Evolutionary conservation across 2,113 vertebrate species (phyloP), one percentile per base, ranked within the genome.

Genomic region (Harpagus bidentatus): DNA sequence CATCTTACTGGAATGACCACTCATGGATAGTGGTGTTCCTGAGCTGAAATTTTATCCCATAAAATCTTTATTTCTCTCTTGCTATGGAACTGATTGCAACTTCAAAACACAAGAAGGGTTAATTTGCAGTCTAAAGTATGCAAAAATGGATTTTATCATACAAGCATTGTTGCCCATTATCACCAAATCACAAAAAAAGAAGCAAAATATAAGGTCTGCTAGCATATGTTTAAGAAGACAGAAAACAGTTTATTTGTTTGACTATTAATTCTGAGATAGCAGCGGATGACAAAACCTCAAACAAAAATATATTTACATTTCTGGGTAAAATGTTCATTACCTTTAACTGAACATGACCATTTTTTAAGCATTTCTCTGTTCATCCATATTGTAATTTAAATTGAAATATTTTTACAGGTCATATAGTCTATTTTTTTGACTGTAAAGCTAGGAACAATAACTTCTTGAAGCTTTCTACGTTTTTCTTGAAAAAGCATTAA

Each of bases 331-430:
- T 62, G 58, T 93, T 92, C 18, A 45, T 31, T 90, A 66, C 36
- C 16, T 81, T 81, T 82, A 93, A 78, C 47, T 69, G 88, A 91
- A 53, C 34, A 85, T n/a, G 36, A 72, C 47, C 8, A 82, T 80
- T 85, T 96, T 82, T 94, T 77, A 96, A 82, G 18, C 40, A 86
- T 91, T 83, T 92, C 38, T 77, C 52, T 88, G 42, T 91, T 95
- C 91, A 84, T 65, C 62, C 67, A 92, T 77, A 82, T 32, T 52
- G 23, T 67, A 95, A 94, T 81, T 95, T 74, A 97, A 89, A 62
- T 76, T 28, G 48, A 89, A 89, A 93, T 90, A 91, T 70, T 97
- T 95, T 96, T 91, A 69, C 42, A 89, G 69, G 71, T 97, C 69
- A 94, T 53, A 89, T 29, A 81, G 45, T 88, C 48, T 81, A 42